Conservation (phyloP, 2,113 vertebrate genomes). For the Canis aureus region DNA sequence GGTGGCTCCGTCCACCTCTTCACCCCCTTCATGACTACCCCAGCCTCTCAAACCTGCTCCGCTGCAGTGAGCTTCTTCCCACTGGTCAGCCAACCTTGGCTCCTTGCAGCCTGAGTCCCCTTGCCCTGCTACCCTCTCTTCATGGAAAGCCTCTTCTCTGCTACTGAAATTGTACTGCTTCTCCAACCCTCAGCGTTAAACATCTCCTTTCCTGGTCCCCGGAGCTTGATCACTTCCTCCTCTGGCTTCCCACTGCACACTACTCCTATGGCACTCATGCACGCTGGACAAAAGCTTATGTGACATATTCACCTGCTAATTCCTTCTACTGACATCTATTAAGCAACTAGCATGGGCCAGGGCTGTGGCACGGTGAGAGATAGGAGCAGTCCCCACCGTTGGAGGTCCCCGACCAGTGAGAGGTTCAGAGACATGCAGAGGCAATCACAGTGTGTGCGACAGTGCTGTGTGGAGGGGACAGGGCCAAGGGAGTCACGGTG, state of each 20-base stretch:
- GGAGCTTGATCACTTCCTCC: neutral
- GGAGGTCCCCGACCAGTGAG: neutral
- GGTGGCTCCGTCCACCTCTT: neutral
- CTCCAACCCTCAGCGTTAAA: neutral
- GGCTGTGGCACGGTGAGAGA: neutral
- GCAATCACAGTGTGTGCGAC: neutral
- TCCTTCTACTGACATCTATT: neutral
- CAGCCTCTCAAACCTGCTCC: neutral
- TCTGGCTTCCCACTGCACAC: neutral
- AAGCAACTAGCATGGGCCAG: neutral
- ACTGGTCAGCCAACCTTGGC: neutral
- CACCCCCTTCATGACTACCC: neutral
- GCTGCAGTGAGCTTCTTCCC: neutral
- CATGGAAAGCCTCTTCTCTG: neutral
- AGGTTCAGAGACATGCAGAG: neutral
- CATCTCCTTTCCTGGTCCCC: neutral
- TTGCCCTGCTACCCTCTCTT: neutral
- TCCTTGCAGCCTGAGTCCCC: neutral
- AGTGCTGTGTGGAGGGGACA: neutral
- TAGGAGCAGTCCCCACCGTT: neutral
- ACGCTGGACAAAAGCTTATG: neutral
- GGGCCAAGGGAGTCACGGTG: rapidly evolving
- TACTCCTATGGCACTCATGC: neutral
- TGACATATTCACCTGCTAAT: neutral
- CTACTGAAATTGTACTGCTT: neutral